Evolutionary conservation across 2,888 invertebrate genomes (phyloP), one percentile per base, ranked within the genome.

Genomic region (Cistogaster globosa): DNA sequence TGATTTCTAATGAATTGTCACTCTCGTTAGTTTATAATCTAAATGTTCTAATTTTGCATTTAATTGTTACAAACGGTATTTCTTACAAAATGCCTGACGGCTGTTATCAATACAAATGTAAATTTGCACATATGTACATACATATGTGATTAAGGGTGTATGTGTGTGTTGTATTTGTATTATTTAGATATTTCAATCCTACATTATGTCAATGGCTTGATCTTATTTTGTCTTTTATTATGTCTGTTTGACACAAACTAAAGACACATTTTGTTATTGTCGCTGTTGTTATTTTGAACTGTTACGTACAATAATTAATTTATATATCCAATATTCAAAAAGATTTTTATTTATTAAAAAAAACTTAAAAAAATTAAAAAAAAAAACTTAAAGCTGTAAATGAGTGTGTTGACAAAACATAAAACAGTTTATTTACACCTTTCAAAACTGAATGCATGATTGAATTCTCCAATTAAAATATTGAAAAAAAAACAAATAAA

Each of bases 121-220:
- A 48, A 11, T 26, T 55, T 32, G 1, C 32, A 6, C 32, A 32
- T 32, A n/a, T n/a, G n/a, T n/a, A 32, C 32, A 32, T 32, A 32
- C 8, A 32, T 45, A 14, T 42, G 8, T 11, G 22, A 5, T 16
- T 36, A 22, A 12, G 36, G 12, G 0, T 42, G 42, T 12, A 12
- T 68, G 36, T 18, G 6, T 32, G 32, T n/a, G n/a, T n/a, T n/a
- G n/a, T 20, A 11, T 16, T n/a, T 16, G 16, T 78, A 83, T 32
- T 32, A 32, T 32, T 5, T 32, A 32, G 32, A 32, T 32, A 32
- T 74, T 87, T 69, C 82, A 82, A 87, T 90, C 89, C 89, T 90
- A 90, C 90, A 89, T 90, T 89, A 88, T 90, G 89, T 84, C 86
- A 87, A 83, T 72, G 81, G 84, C 87, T 88, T 87, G 86, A 83